Conservation (phyloP, 2,797 vertebrate genomes). For the Halcyon badia region DNA sequence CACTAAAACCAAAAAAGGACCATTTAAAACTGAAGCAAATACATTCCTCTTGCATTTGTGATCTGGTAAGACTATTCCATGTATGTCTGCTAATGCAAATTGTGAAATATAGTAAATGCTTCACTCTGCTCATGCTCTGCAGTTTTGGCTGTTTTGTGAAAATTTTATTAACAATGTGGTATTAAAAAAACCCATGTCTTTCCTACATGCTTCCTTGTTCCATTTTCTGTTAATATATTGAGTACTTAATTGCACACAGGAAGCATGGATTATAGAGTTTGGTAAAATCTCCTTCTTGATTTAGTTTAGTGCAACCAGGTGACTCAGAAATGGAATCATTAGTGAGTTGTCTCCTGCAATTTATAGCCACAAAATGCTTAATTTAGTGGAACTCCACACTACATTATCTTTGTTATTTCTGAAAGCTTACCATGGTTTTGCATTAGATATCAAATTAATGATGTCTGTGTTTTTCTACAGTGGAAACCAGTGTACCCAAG, state of each 20-base stretch:
- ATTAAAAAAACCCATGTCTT: neutral
- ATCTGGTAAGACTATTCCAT: neutral
- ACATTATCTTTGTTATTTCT: slow-evolving; percentile 15
- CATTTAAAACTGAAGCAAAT: neutral
- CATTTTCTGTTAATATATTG: neutral
- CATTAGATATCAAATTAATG: neutral
- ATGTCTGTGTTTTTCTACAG: neutral
- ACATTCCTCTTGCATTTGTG: neutral
- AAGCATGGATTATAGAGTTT: neutral
- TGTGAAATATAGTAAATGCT: neutral
- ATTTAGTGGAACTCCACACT: slow-evolving; percentile 8
- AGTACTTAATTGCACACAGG: neutral
- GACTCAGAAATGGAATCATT: neutral
- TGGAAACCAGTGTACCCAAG: neutral
- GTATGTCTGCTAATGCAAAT: neutral
- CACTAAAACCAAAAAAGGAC: neutral
- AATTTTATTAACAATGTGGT: neutral
- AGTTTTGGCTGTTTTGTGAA: neutral
- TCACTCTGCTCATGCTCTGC: neutral
- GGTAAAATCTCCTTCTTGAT: slow-evolving; percentile 2
- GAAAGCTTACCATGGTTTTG: neutral
- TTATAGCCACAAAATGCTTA: neutral
- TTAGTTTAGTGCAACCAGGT: slow-evolving; percentile 27
- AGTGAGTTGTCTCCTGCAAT: neutral
- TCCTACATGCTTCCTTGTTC: neutral